Conservation (phyloP, 2,888 invertebrate species). For the Amphipoea lucens region DNA sequence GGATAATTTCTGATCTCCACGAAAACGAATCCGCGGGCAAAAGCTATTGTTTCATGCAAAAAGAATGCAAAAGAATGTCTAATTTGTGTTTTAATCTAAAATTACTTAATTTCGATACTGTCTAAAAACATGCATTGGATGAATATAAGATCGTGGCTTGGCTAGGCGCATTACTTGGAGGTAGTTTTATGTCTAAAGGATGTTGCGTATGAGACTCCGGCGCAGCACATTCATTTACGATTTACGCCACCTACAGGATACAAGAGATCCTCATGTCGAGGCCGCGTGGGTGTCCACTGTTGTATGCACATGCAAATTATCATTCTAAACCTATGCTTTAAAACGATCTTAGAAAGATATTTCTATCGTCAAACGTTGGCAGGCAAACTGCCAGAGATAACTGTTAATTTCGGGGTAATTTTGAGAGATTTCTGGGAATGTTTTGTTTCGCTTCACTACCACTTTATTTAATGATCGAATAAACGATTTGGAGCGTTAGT, state of each 20-base stretch:
- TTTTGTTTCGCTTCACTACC: neutral
- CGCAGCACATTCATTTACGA: neutral
- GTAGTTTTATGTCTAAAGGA: slow-evolving; percentile 6
- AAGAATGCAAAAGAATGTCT: neutral
- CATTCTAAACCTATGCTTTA: neutral
- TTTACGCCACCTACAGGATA: neutral
- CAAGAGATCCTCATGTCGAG: neutral
- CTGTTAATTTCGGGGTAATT: slow-evolving; percentile 17
- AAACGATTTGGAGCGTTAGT: neutral
- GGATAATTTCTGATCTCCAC: neutral
- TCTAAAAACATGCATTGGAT: neutral
- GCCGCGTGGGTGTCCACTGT: neutral
- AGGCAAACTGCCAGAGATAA: neutral
- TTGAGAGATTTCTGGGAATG: neutral
- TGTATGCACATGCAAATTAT: slow-evolving; percentile 1
- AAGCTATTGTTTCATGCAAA: neutral
- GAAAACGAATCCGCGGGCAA: neutral
- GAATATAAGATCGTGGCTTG: too few relatives aligned
- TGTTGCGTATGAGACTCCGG: slow-evolving; percentile 5
- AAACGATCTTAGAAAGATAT: neutral
- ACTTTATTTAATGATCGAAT: neutral
- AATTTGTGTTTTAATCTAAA: neutral
- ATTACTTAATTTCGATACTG: neutral
- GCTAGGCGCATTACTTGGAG: neutral
- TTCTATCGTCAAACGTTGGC: neutral